Conservation (phyloP, 2,113 vertebrate species). For the Scortum barcoo region DNA sequence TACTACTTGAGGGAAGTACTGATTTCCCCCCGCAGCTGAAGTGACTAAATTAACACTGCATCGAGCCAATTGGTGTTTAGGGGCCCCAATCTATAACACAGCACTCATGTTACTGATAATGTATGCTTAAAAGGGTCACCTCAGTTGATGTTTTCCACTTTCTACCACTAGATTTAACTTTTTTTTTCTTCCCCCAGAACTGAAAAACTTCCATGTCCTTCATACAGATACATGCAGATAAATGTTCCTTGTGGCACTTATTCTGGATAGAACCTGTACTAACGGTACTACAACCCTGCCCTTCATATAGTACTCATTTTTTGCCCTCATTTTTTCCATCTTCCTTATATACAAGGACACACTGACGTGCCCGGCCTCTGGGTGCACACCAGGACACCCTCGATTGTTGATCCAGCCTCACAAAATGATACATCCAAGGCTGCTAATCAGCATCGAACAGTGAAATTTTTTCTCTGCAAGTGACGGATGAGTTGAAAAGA, state of each 20-base stretch:
- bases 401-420: constrained; percentile 25
- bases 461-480: constrained; percentile 38
- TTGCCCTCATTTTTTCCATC: constrained; percentile 15
- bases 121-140: not conserved
- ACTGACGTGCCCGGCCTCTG: not conserved
- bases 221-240: not conserved
- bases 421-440: constrained; percentile 9
- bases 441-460: constrained; percentile 34
- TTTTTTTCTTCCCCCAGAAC: not conserved
- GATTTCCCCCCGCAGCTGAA: not conserved
- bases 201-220: not conserved
- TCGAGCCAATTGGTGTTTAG: not conserved
- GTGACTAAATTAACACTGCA: not conserved
- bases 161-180: not conserved
- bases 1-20: not conserved
- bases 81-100: not conserved
- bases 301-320: not conserved
- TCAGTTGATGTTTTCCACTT: not conserved
- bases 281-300: not conserved
- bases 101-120: not conserved
- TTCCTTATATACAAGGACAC: constrained; percentile 21
- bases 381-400: constrained; percentile 1
- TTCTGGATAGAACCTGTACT: not conserved
- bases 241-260: not conserved
- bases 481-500: constrained; percentile 32